Conservation (phyloP, 2,888 invertebrate species). For the Cataglyphis livida region DNA sequence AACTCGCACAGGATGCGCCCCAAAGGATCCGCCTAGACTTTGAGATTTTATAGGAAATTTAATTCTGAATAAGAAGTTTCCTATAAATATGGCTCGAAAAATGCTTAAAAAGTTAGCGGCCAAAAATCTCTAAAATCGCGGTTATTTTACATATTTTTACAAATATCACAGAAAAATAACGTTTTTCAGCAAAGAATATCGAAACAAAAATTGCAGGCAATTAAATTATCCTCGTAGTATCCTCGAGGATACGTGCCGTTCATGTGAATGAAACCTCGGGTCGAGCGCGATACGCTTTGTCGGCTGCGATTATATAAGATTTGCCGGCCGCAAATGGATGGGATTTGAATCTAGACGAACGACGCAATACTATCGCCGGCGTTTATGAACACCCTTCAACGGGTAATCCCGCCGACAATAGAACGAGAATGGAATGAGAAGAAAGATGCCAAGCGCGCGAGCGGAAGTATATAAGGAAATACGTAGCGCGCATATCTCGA, state of each 20-base stretch:
- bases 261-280: slow-evolving; percentile 16
- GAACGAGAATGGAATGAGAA: slow-evolving; percentile 35
- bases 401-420: slow-evolving; percentile 43
- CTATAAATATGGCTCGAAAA: no score
- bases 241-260: not conserved
- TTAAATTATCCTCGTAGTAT: no score
- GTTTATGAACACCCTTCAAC: slow-evolving; percentile 52
- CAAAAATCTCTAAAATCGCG: no score
- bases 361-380: slow-evolving; percentile 22
- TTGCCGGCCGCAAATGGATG: slow-evolving; percentile 46
- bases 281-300: slow-evolving; percentile 29
- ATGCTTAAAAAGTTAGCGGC: no score
- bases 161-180: no score
- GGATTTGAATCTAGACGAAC: slow-evolving; percentile 46
- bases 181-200: no score
- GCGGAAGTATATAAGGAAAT: slow-evolving; percentile 52
- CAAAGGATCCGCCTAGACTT: no score
- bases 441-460: slow-evolving; percentile 20
- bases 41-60: no score
- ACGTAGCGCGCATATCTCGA: slow-evolving; percentile 64
- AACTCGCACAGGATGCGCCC: not conserved
- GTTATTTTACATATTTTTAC: no score
- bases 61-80: no score
- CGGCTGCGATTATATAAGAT: slow-evolving; percentile 48
- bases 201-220: no score